Evolutionary conservation across 2,888 invertebrate genomes (phyloP), one percentile per base, ranked within the genome.

Genomic region (Trachelus tabidus): DNA sequence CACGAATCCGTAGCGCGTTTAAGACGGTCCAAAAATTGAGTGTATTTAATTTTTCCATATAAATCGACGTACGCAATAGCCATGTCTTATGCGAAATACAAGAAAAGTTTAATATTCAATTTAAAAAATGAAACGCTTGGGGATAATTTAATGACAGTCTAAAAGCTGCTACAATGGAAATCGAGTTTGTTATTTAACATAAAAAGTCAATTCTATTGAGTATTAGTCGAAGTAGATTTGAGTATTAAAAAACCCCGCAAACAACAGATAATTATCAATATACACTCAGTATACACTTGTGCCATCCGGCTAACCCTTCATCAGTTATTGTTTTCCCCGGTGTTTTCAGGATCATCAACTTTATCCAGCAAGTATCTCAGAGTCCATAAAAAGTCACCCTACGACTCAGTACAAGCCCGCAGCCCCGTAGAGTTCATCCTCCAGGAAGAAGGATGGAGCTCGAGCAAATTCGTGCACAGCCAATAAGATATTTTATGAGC

Each of bases 401-500:
- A 23, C 23, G 56, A 23, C 56, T 56, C 56, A 2, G 56, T 56
- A 56, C 56, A 56, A 56, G 9, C 56, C 2, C 56, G 56, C 56
- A 56, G 56, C 9, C 56, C 56, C 23, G 56, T 56, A 56, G 23
- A 56, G 56, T 56, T 23, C 56, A 56, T 23, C 56, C 23, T 23
- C 56, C 56, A 56, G 33, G 23, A 71, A 71, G 33, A 23, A 71
- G 33, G 23, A 34, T 23, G 15, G 30, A 71, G 71, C 23, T 35
- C 35, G 34, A 74, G 74, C 74, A 74, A 74, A 74, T 74, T 74
- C 74, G 37, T 74, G 34, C 34, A n/a, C 34, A 34, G 75, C 80
- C 85, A 81, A 86, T 85, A 85, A 83, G 82, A 79, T 81, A 85
- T 85, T 85, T 85, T 86, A 86, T 81, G 85, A 83, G 81, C 82